A percentile compares a stretch with the other conserved stretches of the same genome.
phyloP scores from a whole-genome alignment of 1,140 invertebrate species.

The Chironomus striatipennis region DNA sequence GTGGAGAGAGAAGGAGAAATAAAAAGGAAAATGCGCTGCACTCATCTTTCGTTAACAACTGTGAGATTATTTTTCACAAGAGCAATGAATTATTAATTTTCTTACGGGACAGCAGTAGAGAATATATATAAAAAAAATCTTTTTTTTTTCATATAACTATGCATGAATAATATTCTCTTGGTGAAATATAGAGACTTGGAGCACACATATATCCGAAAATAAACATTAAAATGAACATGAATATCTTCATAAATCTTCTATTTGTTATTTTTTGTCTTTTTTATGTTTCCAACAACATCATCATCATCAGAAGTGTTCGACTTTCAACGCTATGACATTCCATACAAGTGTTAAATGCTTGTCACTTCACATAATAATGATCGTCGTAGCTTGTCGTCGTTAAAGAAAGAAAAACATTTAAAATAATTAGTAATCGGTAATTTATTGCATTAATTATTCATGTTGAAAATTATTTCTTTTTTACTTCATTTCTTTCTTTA shows the following conservation, averaged over 20 bases:
- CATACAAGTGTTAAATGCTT: conserved; percentile 15
- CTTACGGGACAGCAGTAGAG: neutral
- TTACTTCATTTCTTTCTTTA: too few relatives aligned
- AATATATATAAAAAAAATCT: neutral
- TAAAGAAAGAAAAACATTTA: too few relatives aligned
- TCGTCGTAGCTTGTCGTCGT: too few relatives aligned
- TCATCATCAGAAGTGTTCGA: neutral
- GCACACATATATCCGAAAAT: conserved; percentile 11
- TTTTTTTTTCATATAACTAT: neutral
- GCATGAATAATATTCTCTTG: neutral
- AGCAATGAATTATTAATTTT: conserved; percentile 3
- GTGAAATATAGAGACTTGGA: neutral
- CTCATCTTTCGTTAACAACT: neutral
- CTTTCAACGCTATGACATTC: neutral
- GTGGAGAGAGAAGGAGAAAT: too few relatives aligned
- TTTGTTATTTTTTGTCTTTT: conserved; percentile 14
- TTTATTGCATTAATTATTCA: too few relatives aligned
- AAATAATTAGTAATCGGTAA: too few relatives aligned
- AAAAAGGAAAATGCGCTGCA: neutral
- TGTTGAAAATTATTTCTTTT: too few relatives aligned
- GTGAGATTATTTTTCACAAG: neutral
- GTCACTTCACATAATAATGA: neutral
- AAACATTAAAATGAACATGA: conserved; percentile 19
- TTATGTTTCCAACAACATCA: neutral
- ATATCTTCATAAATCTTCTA: conserved; percentile 22